Evolutionary conservation across 2,888 invertebrate genomes (phyloP).

Genomic region (Cantharis flavilabris): DNA sequence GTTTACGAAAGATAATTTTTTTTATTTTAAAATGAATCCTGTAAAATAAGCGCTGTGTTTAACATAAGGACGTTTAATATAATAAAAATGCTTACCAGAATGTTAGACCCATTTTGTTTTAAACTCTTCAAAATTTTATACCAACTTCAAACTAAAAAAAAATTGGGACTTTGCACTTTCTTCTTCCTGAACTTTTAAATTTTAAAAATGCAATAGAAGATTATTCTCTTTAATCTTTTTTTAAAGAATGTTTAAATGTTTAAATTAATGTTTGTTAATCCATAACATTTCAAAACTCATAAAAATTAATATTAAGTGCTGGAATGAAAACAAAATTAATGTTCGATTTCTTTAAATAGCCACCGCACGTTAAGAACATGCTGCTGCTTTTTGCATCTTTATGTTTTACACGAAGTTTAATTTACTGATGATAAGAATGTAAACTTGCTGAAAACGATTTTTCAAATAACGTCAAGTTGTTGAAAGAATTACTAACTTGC

Average conservation of each 20-base stretch:
- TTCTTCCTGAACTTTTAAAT: too few species aligned
- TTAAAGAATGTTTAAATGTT: too few species aligned
- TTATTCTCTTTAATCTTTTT: background rate
- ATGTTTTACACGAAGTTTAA: slow-evolving; percentile 8
- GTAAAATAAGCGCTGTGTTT: too few species aligned
- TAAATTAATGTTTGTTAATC: background rate
- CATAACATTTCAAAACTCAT: background rate
- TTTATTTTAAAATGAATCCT: too few species aligned
- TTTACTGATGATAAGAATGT: slow-evolving; percentile 7
- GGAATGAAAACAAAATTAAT: background rate
- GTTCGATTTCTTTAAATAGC: background rate
- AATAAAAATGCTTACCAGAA: too few species aligned
- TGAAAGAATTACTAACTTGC: slow-evolving; percentile 7
- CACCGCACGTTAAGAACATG: background rate
- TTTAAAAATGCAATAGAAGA: background rate
- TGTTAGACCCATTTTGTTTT: too few species aligned
- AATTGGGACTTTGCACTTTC: too few species aligned
- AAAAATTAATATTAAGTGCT: background rate
- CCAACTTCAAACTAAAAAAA: too few species aligned
- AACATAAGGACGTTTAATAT: too few species aligned
- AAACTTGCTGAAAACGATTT: slow-evolving; percentile 13
- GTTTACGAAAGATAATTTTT: too few species aligned
- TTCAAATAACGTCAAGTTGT: slow-evolving; percentile 1
- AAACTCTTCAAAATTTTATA: too few species aligned
- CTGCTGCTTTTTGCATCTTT: background rate